Evolutionary conservation across 2,888 invertebrate genomes (phyloP).

Genomic region (Odontocerum albicorne): DNA sequence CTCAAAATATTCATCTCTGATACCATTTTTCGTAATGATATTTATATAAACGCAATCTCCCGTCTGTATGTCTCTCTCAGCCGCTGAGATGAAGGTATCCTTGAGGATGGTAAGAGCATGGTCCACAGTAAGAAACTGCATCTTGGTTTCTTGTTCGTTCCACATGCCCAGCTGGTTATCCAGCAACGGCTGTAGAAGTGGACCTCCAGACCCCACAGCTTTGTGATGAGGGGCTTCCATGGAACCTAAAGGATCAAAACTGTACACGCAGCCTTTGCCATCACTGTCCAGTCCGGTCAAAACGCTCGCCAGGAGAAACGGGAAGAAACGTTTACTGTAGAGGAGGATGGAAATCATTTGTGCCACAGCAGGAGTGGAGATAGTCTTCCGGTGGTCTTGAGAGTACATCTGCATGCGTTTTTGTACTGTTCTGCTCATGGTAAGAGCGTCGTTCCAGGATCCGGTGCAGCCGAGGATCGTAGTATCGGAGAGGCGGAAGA

Average conservation of each 20-base stretch:
- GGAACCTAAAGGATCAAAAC: conserved; percentile 97
- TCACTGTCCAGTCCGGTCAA: conserved; percentile 91
- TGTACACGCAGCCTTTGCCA: conserved; percentile 92
- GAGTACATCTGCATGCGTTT: conserved; percentile 93
- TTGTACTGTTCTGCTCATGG: conserved; percentile 79
- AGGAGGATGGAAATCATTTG: conserved; percentile 95
- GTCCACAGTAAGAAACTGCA: conserved; percentile 64
- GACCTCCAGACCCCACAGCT: conserved; percentile 77
- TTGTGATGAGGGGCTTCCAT: conserved; percentile 82
- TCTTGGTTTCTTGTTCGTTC: no score
- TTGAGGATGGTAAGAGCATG: conserved; percentile 83
- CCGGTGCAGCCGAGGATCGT: conserved; percentile 94
- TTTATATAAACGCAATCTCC: conserved; percentile 88
- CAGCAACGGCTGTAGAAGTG: conserved; percentile 86
- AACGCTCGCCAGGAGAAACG: conserved; percentile 94
- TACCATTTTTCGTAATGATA: conserved; percentile 85
- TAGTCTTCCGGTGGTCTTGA: conserved; percentile 90
- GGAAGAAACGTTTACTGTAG: conserved; percentile 97
- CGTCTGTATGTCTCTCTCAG: conserved; percentile 96
- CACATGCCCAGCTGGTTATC: conserved; percentile 91
- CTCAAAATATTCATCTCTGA: conserved; percentile 72
- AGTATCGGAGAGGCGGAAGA: conserved; percentile 76
- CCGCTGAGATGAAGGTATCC: conserved; percentile 96
- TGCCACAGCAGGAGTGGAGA: conserved; percentile 90
- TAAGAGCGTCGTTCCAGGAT: conserved; percentile 96